Percentiles rank a stretch among this genome's conserved stretches.
These are phyloP conservation scores for Buphagus erythrorhynchus DNA, from an alignment of 2,797 vertebrate genomes.

Conservation along the genomic window DNA sequence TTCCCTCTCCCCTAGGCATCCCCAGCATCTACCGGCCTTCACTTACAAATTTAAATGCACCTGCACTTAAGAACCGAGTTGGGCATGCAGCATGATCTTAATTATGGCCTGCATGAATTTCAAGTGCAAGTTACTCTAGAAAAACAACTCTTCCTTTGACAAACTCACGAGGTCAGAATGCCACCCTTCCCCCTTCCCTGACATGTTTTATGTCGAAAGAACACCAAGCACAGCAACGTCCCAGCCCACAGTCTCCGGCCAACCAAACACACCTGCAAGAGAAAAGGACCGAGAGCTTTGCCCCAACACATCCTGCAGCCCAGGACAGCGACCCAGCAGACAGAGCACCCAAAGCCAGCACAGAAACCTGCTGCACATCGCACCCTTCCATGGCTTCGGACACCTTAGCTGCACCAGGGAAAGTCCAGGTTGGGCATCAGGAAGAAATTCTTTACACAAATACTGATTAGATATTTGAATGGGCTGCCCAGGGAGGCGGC, in stretches of 20 bases:
- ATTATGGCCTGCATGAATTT: neutral
- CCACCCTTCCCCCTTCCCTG: fast-evolving
- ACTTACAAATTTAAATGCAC: neutral
- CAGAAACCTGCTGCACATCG: fast-evolving
- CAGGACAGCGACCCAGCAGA: neutral
- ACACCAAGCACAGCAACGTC: neutral
- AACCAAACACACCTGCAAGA: fast-evolving
- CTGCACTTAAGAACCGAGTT: neutral
- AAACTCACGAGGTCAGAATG: neutral
- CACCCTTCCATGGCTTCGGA: fast-evolving
- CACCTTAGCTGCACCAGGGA: fast-evolving
- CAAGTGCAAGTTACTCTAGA: neutral
- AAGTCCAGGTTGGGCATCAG: fast-evolving
- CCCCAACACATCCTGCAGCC: fast-evolving
- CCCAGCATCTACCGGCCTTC: neutral
- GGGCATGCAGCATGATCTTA: neutral
- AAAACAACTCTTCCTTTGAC: neutral
- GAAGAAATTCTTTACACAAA: neutral
- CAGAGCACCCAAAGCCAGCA: neutral
- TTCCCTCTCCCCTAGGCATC: neutral
- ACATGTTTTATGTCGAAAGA: fast-evolving
- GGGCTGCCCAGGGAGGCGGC: neutral
- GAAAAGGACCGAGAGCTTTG: too few relatives aligned
- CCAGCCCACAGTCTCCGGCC: neutral
- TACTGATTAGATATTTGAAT: fast-evolving